Base-by-base conservation (phyloP, 92 coral and sea anemone species). In the Ricordea florida region DNA sequence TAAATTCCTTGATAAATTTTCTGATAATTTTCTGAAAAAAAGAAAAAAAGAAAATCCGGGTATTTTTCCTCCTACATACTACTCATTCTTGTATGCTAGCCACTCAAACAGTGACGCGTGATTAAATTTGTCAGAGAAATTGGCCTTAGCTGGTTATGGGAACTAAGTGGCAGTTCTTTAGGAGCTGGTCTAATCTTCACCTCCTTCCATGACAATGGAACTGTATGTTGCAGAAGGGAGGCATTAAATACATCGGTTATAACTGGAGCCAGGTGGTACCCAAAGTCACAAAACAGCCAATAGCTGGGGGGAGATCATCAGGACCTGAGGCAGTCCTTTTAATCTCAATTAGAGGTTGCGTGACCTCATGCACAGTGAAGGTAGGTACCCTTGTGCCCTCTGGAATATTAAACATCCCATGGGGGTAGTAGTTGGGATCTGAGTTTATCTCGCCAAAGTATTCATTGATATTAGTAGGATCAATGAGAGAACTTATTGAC, bases 261-360 rank as follows among this genome's bases (percentile, higher is more conserved):
- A 22, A 85, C 35, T 30, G 64, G 81, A 44, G 85, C 74, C 16
- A 85, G 66, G 59, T 49, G 17, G 40, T 16, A 45, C 6, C 74
- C 80, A 69, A 31, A 81, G 34, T 72, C 73, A 37, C 63, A 31
- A 46, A 66, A 83, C 27, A 76, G 50, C 89, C 79, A 77, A 36
- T 51, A 68, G n/a, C n/a, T n/a, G n/a, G n/a, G 10, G 83, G 87
- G 18, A 76, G 49, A 41, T 58, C 80, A 38, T 84, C 85, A 30
- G 90, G 80, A 27, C 89, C 68, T 14, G 79, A 56, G 23, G 78
- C 37, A 27, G 85, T 78, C 8, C 57, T 28, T 60, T 68, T 69
- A 14, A 24, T 41, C 10, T 69, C 60, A 20, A 48, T 46, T 11
- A 78, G 59, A 47, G 69, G 22, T 40, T 68, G 53, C 13, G 17